Percentiles rank a stretch among this genome's conserved stretches.
Evolutionary conservation across 1,140 invertebrate genomes (phyloP).

Genomic region (Atta cephalotes): DNA sequence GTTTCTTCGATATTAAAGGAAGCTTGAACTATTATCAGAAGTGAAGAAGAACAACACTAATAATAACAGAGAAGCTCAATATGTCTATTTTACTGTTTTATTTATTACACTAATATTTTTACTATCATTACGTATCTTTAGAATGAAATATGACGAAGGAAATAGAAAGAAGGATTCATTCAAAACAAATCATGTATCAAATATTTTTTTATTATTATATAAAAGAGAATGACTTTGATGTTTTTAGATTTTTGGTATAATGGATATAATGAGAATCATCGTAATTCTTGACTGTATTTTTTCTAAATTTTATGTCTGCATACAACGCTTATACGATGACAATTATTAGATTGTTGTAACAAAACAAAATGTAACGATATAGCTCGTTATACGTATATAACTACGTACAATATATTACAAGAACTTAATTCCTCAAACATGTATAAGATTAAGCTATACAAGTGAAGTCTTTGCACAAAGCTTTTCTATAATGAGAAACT

Average conservation of each 20-base stretch:
- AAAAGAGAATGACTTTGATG: neutral
- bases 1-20: constrained; percentile 24
- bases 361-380: neutral
- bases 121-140: neutral
- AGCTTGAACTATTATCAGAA: constrained; percentile 15
- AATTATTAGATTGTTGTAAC: constrained; percentile 12
- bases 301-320: neutral
- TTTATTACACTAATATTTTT: neutral
- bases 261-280: neutral
- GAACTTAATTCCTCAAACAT: constrained; percentile 57
- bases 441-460: constrained; percentile 68
- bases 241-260: neutral
- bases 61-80: constrained; percentile 1
- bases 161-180: neutral
- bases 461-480: constrained; percentile 48
- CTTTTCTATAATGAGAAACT: constrained; percentile 63
- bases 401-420: constrained; percentile 58
- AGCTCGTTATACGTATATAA: neutral
- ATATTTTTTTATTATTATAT: neutral
- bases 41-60: constrained; percentile 19
- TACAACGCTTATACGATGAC: neutral
- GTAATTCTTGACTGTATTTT: neutral
- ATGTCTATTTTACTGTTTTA: neutral
- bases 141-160: neutral
- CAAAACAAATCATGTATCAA: neutral